phyloP scores from a whole-genome alignment of 2,888 invertebrate species.

The Metellina segmentata region DNA sequence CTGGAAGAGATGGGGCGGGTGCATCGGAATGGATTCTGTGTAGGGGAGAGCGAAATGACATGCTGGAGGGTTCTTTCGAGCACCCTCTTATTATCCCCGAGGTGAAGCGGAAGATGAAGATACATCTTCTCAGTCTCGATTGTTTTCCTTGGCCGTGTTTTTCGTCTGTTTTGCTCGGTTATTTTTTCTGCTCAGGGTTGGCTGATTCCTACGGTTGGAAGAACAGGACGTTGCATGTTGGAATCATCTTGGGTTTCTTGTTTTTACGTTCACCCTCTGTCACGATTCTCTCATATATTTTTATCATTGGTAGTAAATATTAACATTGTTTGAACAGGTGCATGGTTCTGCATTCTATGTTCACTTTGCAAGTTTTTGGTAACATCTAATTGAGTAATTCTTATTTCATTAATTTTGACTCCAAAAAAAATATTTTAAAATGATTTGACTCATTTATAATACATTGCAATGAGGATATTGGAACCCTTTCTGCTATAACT shows the following conservation, averaged over 20 bases:
- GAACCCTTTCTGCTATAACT: too few relatives aligned
- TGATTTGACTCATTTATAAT: too few relatives aligned
- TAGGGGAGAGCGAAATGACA: slow-evolving; percentile 40
- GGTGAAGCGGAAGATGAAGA: slow-evolving; percentile 72
- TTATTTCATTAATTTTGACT: too few relatives aligned
- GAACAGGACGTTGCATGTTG: too few relatives aligned
- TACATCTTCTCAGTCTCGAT: slow-evolving; percentile 59
- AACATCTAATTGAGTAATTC: too few relatives aligned
- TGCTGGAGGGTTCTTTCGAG: slow-evolving; percentile 45
- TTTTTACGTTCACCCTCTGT: not conserved
- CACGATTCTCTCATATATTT: not conserved
- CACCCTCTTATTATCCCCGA: slow-evolving; percentile 70
- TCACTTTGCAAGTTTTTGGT: too few relatives aligned
- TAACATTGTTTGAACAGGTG: not conserved
- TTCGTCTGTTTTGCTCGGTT: slow-evolving; percentile 15
- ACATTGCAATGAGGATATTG: too few relatives aligned
- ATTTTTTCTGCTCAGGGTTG: not conserved
- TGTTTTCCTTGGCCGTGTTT: slow-evolving; percentile 50
- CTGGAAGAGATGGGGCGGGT: not conserved
- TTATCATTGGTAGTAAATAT: not conserved
- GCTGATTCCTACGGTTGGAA: too few relatives aligned
- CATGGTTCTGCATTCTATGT: not conserved
- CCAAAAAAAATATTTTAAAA: too few relatives aligned
- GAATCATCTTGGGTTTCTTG: not conserved
- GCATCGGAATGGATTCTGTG: not conserved